Evolutionary conservation across 2,888 invertebrate species (phyloP).

Genomic region (Drosophila niveifrons): DNA sequence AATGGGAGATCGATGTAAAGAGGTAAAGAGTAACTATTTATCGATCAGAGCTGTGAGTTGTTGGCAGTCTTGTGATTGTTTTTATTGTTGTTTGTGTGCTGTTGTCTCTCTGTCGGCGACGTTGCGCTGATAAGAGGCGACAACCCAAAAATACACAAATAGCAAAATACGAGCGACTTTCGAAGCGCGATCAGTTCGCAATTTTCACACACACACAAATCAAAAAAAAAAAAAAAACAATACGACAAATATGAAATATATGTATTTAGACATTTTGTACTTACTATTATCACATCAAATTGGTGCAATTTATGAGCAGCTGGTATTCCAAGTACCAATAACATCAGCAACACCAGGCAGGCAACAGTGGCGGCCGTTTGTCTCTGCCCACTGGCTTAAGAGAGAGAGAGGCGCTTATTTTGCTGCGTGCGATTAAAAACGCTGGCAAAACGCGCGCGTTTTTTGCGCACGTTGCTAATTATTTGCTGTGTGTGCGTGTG

Average conservation of each 20-base stretch:
- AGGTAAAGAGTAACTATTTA: neutral
- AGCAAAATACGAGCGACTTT: neutral
- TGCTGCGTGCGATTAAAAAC: conserved; percentile 18
- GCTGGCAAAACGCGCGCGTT: conserved; percentile 32
- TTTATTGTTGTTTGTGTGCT: conserved; percentile 14
- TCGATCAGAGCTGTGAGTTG: neutral
- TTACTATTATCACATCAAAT: conserved; percentile 26
- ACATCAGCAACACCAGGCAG: neutral
- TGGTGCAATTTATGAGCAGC: conserved; percentile 42
- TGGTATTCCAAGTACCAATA: conserved; percentile 24
- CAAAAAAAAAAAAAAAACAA: neutral
- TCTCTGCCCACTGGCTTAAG: conserved; percentile 26
- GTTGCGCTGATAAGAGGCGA: conserved; percentile 38
- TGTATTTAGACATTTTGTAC: conserved; percentile 15
- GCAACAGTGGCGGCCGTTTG: conserved; percentile 37
- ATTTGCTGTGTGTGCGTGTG: conserved; percentile 10
- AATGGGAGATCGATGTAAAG: neutral
- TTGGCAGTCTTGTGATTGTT: conserved; percentile 17
- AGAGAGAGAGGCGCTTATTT: neutral
- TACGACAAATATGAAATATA: conserved; percentile 1
- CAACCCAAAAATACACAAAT: conserved; percentile 48
- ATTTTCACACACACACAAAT: conserved; percentile 17
- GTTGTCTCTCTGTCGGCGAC: conserved; percentile 28
- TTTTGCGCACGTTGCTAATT: conserved; percentile 60
- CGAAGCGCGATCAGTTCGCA: conserved; percentile 39